phyloP scores from a whole-genome alignment of 2,113 vertebrate genomes.

The Tachysurus fulvidraco region DNA sequence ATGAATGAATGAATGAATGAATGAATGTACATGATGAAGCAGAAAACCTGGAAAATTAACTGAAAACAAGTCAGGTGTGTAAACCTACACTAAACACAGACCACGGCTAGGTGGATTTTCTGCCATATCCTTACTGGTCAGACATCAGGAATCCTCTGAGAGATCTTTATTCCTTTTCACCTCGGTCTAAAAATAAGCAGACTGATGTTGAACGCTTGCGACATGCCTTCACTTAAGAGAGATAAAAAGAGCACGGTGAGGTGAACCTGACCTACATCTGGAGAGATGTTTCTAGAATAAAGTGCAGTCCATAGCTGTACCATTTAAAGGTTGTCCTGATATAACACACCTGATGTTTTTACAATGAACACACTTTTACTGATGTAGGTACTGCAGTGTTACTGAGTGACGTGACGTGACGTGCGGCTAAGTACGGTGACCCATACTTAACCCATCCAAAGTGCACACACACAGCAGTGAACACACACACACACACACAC shows the following conservation, averaged over 20 bases:
- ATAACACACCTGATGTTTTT: neutral
- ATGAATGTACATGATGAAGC: neutral
- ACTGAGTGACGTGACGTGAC: neutral
- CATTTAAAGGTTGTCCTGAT: neutral
- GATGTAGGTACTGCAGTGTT: neutral
- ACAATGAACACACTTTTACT: neutral
- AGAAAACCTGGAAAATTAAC: neutral
- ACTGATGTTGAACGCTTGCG: constrained; percentile 19
- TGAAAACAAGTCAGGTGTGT: neutral
- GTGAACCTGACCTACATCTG: constrained; percentile 39
- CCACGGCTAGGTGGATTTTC: neutral
- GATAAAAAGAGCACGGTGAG: constrained; percentile 11
- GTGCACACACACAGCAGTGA: too few species aligned
- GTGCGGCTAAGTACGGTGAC: too few species aligned
- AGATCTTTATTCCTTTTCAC: neutral
- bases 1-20: too few species aligned
- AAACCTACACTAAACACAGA: neutral
- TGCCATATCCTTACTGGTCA: constrained; percentile 20
- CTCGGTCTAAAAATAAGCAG: neutral
- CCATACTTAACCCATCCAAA: too few species aligned
- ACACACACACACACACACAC: too few species aligned
- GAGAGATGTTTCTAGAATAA: neutral
- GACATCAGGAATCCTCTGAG: neutral
- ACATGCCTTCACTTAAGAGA: constrained; percentile 17
- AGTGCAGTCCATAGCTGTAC: neutral